These are phyloP conservation scores for Adoxophyes honmai DNA, from an alignment of 1,140 invertebrate genomes.

Conservation along the genomic window DNA sequence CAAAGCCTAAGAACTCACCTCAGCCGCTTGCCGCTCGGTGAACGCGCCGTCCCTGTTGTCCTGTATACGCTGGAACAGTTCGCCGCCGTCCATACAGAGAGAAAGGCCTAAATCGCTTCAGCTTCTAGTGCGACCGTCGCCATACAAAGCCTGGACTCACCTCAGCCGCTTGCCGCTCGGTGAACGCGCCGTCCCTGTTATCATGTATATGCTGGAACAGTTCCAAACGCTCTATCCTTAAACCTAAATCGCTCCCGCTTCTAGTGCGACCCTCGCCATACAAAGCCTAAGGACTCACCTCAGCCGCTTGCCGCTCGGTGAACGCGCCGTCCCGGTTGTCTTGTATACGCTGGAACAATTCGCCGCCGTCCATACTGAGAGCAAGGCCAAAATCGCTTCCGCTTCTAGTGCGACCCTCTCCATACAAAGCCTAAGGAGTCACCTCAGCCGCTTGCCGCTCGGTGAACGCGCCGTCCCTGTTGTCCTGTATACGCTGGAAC, in stretches of 20 bases:
- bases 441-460: slow-evolving; percentile 87
- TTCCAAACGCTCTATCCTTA: no score
- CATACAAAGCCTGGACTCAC: background rate
- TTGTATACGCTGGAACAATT: slow-evolving; percentile 93
- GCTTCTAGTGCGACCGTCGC: no score
- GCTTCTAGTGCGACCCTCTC: no score
- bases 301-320: slow-evolving; percentile 86
- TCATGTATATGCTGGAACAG: slow-evolving; percentile 98
- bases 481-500: no score
- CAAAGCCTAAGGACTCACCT: slow-evolving; percentile 84
- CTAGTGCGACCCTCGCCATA: no score
- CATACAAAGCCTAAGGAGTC: no score
- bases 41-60: slow-evolving; percentile 90
- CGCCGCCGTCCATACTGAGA: no score
- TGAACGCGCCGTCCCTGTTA: slow-evolving; percentile 94
- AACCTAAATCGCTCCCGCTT: no score
- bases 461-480: slow-evolving; percentile 94
- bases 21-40: slow-evolving; percentile 86
- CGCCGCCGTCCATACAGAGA: no score
- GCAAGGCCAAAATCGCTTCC: no score
- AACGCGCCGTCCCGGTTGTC: slow-evolving; percentile 95
- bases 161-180: slow-evolving; percentile 81
- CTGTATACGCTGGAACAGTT: slow-evolving; percentile 81
- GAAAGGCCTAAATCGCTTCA: no score
- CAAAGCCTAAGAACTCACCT: slow-evolving; percentile 84